A percentile compares a stretch with the other conserved stretches of the same genome.
phyloP scores from a whole-genome alignment of 2,888 invertebrate species.

The Lasioglossum malachurum region DNA sequence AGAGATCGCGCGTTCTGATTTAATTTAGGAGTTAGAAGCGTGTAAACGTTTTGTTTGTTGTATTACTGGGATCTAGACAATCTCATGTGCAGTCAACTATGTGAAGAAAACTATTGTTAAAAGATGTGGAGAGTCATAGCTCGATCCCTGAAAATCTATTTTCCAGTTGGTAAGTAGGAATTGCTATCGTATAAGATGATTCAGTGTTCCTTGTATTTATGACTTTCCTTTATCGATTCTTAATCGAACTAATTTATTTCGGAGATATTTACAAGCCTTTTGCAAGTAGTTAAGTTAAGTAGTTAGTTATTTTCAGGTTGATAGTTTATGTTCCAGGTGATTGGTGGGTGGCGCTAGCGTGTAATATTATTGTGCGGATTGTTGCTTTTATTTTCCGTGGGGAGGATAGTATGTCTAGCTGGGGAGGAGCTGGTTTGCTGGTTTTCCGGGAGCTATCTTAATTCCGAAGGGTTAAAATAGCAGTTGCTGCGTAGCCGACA shows the following conservation, averaged over 20 bases:
- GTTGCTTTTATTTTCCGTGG: too few species aligned
- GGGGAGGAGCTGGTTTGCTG: neutral
- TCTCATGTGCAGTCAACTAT: too few species aligned
- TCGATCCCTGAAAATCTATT: neutral
- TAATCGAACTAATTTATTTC: too few species aligned
- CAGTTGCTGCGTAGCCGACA: conserved; percentile 34
- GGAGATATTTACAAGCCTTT: neutral
- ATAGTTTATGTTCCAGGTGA: neutral
- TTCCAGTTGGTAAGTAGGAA: neutral
- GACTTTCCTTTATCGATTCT: neutral
- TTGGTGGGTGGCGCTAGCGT: neutral
- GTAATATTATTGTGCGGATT: neutral
- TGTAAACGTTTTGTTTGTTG: neutral
- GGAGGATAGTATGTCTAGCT: neutral
- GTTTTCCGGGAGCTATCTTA: conserved; percentile 3
- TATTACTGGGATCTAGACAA: neutral
- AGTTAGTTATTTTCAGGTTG: too few species aligned
- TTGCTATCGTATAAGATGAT: neutral
- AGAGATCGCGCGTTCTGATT: neutral
- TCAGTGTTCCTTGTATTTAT: neutral
- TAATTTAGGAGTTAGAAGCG: neutral
- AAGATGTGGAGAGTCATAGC: neutral
- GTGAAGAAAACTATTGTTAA: neutral
- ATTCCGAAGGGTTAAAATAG: conserved; percentile 35
- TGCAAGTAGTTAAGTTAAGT: neutral